Conservation (phyloP, 2,888 invertebrate genomes). For the Papilio gigon region DNA sequence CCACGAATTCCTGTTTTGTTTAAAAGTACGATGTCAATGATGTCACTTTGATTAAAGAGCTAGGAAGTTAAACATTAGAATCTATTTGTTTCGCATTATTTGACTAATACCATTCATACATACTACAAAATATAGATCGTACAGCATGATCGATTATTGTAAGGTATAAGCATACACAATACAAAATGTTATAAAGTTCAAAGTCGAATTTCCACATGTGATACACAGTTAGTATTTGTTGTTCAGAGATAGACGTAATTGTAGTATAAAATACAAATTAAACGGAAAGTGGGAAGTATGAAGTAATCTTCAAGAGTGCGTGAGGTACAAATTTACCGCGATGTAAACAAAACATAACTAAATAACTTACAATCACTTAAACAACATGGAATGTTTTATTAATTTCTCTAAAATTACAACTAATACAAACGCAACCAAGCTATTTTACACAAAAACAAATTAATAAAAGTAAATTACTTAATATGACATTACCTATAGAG, state of each 20-base stretch:
- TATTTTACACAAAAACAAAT: constrained; percentile 15
- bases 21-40: background rate
- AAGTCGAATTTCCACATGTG: background rate
- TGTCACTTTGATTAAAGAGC: background rate
- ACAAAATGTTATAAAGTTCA: too few relatives aligned
- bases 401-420: constrained; percentile 5
- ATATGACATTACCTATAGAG: constrained; percentile 45
- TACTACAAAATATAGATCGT: background rate
- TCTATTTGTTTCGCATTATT: background rate
- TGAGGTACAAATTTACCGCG: constrained; percentile 15
- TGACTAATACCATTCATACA: background rate
- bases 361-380: constrained; percentile 12
- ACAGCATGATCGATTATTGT: background rate
- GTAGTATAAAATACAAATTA: background rate
- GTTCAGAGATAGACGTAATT: background rate
- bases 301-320: background rate
- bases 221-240: background rate
- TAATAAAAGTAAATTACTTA: constrained; percentile 37
- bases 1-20: background rate
- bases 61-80: background rate
- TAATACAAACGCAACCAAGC: constrained; percentile 12
- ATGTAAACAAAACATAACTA: constrained; percentile 11
- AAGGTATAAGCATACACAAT: background rate
- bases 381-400: constrained; percentile 16
- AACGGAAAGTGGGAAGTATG: background rate